phyloP scores from a whole-genome alignment of 2,888 invertebrate genomes.

The Tortrix viridana region DNA sequence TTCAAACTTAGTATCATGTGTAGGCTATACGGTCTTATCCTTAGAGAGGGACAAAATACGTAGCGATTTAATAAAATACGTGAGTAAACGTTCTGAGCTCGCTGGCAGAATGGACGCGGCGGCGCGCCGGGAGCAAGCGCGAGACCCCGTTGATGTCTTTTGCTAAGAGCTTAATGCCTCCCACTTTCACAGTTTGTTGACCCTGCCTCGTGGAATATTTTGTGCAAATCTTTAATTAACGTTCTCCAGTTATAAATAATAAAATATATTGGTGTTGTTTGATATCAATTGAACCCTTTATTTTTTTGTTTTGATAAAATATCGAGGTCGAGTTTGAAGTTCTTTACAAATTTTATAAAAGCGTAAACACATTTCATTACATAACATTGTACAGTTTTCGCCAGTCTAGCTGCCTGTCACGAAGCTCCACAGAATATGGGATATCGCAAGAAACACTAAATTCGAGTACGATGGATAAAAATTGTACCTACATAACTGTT shows the following conservation, averaged over 20 bases:
- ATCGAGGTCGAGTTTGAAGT: background rate
- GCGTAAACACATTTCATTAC: background rate
- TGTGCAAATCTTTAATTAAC: slow-evolving; percentile 13
- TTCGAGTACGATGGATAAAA: slow-evolving; percentile 57
- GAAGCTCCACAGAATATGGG: slow-evolving; percentile 33
- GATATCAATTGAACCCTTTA: background rate
- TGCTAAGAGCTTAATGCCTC: slow-evolving; percentile 65
- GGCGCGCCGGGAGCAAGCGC: slow-evolving; percentile 38
- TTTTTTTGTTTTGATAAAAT: background rate
- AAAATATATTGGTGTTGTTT: background rate
- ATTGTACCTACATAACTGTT: slow-evolving; percentile 66
- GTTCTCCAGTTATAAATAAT: background rate
- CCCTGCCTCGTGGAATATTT: slow-evolving; percentile 46
- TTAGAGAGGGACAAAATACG: too few relatives aligned
- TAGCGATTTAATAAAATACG: background rate
- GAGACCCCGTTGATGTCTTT: slow-evolving; percentile 79
- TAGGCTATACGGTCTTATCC: too few relatives aligned
- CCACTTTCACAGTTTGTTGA: slow-evolving; percentile 71
- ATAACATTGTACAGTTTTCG: slow-evolving; percentile 14
- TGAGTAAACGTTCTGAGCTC: background rate
- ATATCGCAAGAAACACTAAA: slow-evolving; percentile 50
- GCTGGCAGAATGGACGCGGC: slow-evolving; percentile 10
- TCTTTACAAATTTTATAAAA: background rate
- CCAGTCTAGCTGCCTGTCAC: slow-evolving; percentile 26
- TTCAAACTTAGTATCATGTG: too few relatives aligned